Percentiles rank a stretch among this genome's conserved stretches.
Conservation (phyloP, 2,888 invertebrate genomes). For the Ophioninae sp. region DNA sequence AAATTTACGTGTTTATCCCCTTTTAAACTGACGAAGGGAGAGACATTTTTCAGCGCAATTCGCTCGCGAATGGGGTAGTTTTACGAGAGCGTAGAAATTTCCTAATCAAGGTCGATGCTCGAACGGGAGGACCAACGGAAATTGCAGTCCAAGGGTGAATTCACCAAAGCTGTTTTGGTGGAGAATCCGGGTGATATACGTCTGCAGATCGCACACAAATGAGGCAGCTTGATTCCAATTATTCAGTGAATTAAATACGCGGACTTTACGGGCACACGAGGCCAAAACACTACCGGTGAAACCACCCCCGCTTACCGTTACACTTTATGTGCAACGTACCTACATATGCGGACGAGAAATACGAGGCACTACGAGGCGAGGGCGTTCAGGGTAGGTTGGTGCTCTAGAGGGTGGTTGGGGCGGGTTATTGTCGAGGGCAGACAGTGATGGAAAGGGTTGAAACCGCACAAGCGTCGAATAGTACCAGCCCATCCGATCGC, state of each 20-base stretch:
- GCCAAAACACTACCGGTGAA: slow-evolving; percentile 26
- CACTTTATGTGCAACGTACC: slow-evolving; percentile 24
- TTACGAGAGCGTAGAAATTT: slow-evolving; percentile 61
- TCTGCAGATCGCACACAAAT: slow-evolving; percentile 74
- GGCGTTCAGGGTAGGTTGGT: background rate
- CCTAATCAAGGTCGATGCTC: slow-evolving; percentile 57
- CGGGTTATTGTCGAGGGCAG: slow-evolving; percentile 72
- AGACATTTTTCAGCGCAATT: slow-evolving; percentile 35
- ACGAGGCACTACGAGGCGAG: slow-evolving; percentile 28
- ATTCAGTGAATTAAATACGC: slow-evolving; percentile 81
- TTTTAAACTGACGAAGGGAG: background rate
- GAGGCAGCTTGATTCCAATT: slow-evolving; percentile 81
- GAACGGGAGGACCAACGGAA: slow-evolving; percentile 40
- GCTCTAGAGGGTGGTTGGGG: slow-evolving; percentile 41
- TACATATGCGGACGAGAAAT: slow-evolving; percentile 7
- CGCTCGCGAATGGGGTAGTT: slow-evolving; percentile 44
- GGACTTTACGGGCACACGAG: slow-evolving; percentile 73
- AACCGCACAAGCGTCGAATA: slow-evolving; percentile 56
- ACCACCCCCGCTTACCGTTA: slow-evolving; percentile 33
- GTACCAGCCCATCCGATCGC: slow-evolving; percentile 42
- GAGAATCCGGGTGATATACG: slow-evolving; percentile 32
- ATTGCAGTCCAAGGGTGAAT: slow-evolving; percentile 57
- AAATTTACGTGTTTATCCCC: background rate
- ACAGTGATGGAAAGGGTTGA: slow-evolving; percentile 59
- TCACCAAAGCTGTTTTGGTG: slow-evolving; percentile 36